A percentile compares a stretch with the other conserved stretches of the same genome.
Evolutionary conservation across 2,888 invertebrate species (phyloP).

Genomic region (Alcis repandata): DNA sequence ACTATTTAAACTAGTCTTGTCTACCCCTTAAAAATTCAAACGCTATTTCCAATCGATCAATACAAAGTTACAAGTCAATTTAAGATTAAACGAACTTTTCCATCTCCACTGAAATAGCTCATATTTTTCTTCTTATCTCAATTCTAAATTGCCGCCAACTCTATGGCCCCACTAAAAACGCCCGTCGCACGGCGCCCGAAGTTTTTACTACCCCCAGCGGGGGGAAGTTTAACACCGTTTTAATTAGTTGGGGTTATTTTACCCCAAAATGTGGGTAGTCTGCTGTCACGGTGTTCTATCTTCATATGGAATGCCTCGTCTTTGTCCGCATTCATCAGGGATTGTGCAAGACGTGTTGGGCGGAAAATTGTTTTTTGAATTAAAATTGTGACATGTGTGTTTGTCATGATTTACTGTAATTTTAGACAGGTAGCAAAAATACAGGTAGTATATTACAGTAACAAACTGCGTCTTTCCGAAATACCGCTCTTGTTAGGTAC

Average conservation of each 20-base stretch:
- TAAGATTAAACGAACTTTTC: neutral
- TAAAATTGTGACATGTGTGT: neutral
- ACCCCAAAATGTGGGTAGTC: constrained; percentile 57
- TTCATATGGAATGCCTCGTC: constrained; percentile 34
- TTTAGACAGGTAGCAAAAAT: too few relatives aligned
- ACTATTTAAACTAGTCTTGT: neutral
- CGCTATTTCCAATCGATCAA: neutral
- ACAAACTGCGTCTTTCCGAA: too few relatives aligned
- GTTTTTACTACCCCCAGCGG: constrained; percentile 67
- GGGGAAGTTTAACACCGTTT: constrained; percentile 65
- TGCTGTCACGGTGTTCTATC: constrained; percentile 41
- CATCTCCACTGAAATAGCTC: neutral
- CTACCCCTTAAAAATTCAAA: neutral
- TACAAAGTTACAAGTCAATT: neutral
- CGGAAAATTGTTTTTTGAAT: neutral
- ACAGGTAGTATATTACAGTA: too few relatives aligned
- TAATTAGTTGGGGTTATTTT: constrained; percentile 69
- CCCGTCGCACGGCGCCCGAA: constrained; percentile 50
- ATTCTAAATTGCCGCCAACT: constrained; percentile 19
- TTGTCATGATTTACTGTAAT: too few relatives aligned
- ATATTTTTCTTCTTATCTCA: constrained; percentile 2
- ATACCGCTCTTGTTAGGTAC: too few relatives aligned
- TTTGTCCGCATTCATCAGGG: constrained; percentile 28
- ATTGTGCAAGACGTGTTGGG: neutral
- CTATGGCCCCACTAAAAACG: constrained; percentile 44